A percentile compares a stretch with the other conserved stretches of the same genome.
These are phyloP conservation scores for Zoanthus solanderi DNA, from an alignment of 92 coral and sea anemone genomes.

Conservation along the genomic window DNA sequence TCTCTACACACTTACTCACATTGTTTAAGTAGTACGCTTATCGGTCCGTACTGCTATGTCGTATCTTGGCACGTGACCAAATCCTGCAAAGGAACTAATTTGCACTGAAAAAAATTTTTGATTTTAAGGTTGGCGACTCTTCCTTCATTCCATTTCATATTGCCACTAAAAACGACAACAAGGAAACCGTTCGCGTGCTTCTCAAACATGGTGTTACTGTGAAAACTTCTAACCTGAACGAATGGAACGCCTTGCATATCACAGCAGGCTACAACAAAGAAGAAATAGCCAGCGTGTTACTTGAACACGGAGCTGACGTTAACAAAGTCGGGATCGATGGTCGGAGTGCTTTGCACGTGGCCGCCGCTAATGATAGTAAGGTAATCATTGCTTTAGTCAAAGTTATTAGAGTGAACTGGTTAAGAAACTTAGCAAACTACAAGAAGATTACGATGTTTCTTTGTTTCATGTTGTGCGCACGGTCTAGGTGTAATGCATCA, in stretches of 20 bases:
- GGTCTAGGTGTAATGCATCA: too few relatives aligned
- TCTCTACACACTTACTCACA: too few relatives aligned
- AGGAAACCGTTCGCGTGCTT: slow-evolving; percentile 32
- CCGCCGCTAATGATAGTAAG: slow-evolving; percentile 13
- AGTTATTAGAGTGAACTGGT: too few relatives aligned
- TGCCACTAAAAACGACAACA: slow-evolving; percentile 25
- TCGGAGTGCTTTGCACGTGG: slow-evolving; percentile 33
- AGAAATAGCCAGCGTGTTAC: slow-evolving; percentile 22
- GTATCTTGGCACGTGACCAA: too few relatives aligned
- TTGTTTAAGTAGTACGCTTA: too few relatives aligned
- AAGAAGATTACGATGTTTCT: too few relatives aligned
- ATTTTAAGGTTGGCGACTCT: slow-evolving; percentile 32
- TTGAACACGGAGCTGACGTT: slow-evolving; percentile 41
- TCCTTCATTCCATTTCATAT: slow-evolving; percentile 36
- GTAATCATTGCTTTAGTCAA: neutral
- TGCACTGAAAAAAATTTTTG: neutral
- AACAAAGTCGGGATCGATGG: slow-evolving; percentile 20
- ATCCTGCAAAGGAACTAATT: too few relatives aligned
- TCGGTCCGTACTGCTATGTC: too few relatives aligned
- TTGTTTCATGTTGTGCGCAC: too few relatives aligned
- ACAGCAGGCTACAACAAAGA: slow-evolving; percentile 22
- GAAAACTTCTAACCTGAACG: neutral
- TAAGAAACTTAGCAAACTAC: too few relatives aligned
- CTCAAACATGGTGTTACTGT: slow-evolving; percentile 27
- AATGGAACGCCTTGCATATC: slow-evolving; percentile 36